Percentiles rank a stretch among this genome's conserved stretches.
These are phyloP conservation scores for Eilema griseolum DNA, from an alignment of 2,888 invertebrate genomes.

Conservation along the genomic window DNA sequence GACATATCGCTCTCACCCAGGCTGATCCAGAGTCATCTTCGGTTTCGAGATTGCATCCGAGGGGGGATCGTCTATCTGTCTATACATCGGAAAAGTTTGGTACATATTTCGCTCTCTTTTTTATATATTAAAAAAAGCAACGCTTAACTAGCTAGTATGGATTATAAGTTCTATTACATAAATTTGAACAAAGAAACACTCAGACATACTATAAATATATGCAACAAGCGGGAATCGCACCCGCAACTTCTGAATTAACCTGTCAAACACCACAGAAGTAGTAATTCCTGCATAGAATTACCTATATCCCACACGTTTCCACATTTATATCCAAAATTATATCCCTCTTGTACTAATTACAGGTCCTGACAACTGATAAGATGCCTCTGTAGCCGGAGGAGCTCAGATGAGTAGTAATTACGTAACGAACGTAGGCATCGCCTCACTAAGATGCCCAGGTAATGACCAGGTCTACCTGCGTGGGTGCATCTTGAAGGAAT, in stretches of 20 bases:
- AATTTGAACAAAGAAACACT: no score
- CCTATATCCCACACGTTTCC: neutral
- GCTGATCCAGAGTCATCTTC: no score
- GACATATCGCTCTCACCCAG: no score
- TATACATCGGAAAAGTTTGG: no score
- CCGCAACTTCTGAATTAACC: neutral
- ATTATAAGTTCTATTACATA: no score
- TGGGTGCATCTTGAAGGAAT: neutral
- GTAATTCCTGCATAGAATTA: neutral
- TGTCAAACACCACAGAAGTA: neutral
- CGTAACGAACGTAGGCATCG: neutral
- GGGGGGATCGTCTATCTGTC: no score
- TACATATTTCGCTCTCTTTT: no score
- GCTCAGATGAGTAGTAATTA: slow-evolving; percentile 2
- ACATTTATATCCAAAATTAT: neutral
- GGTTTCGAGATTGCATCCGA: no score
- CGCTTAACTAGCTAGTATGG: no score
- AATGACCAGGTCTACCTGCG: neutral
- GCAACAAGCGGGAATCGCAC: neutral
- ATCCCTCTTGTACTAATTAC: neutral
- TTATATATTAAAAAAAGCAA: no score
- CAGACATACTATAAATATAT: neutral
- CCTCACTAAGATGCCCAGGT: neutral
- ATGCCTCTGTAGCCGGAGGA: neutral
- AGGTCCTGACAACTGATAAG: neutral